phyloP scores from a whole-genome alignment of 2,888 invertebrate species.

The Geophilus truncorum region DNA sequence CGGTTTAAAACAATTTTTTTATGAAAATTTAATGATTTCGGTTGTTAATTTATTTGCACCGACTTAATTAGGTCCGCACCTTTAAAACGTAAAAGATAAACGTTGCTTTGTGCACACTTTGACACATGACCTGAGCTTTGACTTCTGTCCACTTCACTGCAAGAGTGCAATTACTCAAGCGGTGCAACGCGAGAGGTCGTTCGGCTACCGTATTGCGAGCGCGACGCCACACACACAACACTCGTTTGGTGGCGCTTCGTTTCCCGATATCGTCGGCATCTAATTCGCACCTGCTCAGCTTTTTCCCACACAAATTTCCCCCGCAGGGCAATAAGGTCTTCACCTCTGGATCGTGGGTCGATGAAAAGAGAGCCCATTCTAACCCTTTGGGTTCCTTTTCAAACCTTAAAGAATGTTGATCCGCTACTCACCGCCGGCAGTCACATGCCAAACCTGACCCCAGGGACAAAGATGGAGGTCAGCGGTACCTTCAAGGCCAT shows the following conservation, averaged over 20 bases:
- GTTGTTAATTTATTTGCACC: not conserved
- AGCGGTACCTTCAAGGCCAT: constrained; percentile 23
- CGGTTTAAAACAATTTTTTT: no score
- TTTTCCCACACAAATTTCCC: constrained; percentile 18
- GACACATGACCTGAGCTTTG: not conserved
- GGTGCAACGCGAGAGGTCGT: not conserved
- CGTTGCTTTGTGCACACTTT: not conserved
- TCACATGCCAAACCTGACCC: constrained; percentile 24
- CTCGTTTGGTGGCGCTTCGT: not conserved
- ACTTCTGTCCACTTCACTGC: constrained; percentile 21
- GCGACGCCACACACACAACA: not conserved
- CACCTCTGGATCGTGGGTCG: not conserved
- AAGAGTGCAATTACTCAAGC: constrained; percentile 21
- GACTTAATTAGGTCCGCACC: not conserved
- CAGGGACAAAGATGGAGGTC: constrained; percentile 27
- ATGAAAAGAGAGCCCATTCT: not conserved
- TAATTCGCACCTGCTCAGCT: constrained; percentile 20
- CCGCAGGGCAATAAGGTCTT: not conserved
- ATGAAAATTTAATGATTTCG: no score
- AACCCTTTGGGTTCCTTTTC: constrained; percentile 18
- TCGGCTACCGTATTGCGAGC: not conserved
- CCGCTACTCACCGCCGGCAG: constrained; percentile 5
- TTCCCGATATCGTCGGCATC: not conserved
- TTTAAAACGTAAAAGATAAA: not conserved
- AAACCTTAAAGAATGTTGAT: constrained; percentile 11